Evolutionary conservation across 1,140 invertebrate genomes (phyloP), one percentile per base, ranked within the genome.

Genomic region (Papilio dardanus): DNA sequence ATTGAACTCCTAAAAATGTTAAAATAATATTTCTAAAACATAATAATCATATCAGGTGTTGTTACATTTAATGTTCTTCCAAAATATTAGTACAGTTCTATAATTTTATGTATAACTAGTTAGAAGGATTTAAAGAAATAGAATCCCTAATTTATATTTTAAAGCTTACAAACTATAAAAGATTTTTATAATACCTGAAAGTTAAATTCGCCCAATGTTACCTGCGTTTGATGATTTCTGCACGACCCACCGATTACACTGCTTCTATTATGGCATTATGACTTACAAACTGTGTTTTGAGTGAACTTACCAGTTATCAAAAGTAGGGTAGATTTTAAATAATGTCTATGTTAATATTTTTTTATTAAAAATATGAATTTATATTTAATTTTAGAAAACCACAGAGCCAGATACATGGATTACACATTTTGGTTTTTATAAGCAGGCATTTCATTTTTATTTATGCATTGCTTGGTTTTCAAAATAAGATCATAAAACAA

Each of bases 1-100:
- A 78, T 85, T 86, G 74, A 93, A 92, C 71, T 93, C 92, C 92
- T 93, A 83, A 75, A 92, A 90, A 76, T 46, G 71, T 66, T 65
- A 54, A 12, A 62, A 62, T 3, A 62, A 62, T 16, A 50, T 50
- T 50, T 21, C 5, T 54, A 28, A 10, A 28, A 30, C 10, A 46
- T 66, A 24, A 14, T 62, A 50, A 37, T 46, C 65, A 76, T 3
- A 76, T 65, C n/a, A 54, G 21, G 21, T 21, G 1, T 19, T 42
- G 14, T 40, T 19, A 2, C 16, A 42, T 42, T 42, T 42, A 14
- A 42, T 16, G n/a, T 46, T 19, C 42, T 46, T 46, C 4, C 5
- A 46, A 46, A 46, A 46, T n/a, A n/a, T 19, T 19, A 46, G 19
- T n/a, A n/a, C 42, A 46, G n/a, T 46, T 46, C 16, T 7, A 19